Evolutionary conservation across 2,113 vertebrate genomes (phyloP).

Genomic region (Pseudorectes ferrugineus): DNA sequence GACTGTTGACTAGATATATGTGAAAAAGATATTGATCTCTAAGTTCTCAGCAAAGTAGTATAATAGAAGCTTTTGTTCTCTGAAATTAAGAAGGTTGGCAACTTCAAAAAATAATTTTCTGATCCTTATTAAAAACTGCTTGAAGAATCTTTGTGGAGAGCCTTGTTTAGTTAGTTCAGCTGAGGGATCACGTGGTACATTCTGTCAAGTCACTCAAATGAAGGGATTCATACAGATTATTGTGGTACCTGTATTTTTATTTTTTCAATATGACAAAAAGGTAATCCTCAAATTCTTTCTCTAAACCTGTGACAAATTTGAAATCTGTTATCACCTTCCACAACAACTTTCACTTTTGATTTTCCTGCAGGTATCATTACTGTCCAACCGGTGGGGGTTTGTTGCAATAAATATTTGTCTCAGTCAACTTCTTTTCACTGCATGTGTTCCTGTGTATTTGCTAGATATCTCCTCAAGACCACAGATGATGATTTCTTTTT

Average conservation of each 20-base stretch:
- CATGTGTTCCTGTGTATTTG: not conserved
- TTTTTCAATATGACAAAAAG: not conserved
- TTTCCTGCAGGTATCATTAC: not conserved
- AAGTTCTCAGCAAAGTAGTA: not conserved
- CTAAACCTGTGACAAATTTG: not conserved
- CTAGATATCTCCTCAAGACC: not conserved
- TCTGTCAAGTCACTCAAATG: not conserved
- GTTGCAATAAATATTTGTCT: not conserved
- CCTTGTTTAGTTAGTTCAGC: not conserved
- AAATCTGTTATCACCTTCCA: not conserved
- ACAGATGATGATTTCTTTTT: not conserved
- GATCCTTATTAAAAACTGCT: not conserved
- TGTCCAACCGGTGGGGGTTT: not conserved
- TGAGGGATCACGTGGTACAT: not conserved
- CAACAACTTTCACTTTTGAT: not conserved
- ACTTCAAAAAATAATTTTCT: not conserved
- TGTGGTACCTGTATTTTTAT: not conserved
- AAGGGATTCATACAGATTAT: not conserved
- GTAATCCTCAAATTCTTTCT: not conserved
- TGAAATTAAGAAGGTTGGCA: not conserved
- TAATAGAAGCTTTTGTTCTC: not conserved
- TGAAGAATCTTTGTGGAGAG: not conserved
- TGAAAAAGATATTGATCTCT: not conserved
- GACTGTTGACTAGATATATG: not conserved
- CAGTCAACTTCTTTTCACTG: not conserved